Evolutionary conservation across 2,797 vertebrate species (phyloP).

Genomic region (Graptemys geographica): DNA sequence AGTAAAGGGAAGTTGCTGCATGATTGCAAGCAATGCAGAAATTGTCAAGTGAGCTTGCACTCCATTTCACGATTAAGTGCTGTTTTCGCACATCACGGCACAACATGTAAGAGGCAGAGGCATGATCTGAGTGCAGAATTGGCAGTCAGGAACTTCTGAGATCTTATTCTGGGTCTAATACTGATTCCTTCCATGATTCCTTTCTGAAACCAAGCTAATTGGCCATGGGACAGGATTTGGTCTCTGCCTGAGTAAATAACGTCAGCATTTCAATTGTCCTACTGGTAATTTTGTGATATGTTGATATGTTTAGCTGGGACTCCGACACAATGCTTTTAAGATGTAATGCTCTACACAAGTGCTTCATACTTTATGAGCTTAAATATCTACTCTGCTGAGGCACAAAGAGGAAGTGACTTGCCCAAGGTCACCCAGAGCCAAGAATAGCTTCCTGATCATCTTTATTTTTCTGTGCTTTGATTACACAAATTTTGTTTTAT

Average conservation of each 20-base stretch:
- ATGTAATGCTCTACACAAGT: neutral
- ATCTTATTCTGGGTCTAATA: neutral
- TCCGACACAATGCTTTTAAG: neutral
- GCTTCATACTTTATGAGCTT: rapidly evolving
- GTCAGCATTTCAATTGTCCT: neutral
- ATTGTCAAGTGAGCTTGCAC: neutral
- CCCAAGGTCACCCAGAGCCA: neutral
- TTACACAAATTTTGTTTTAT: neutral
- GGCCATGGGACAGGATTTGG: neutral
- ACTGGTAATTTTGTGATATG: rapidly evolving
- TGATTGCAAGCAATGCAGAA: neutral
- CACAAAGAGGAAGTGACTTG: neutral
- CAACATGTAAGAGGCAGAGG: rapidly evolving
- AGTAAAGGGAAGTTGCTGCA: neutral
- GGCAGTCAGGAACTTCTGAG: slow-evolving; percentile 28
- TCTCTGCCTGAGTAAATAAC: neutral
- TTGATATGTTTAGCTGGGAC: neutral
- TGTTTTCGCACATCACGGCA: neutral
- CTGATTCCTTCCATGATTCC: neutral
- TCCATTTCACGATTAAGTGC: neutral
- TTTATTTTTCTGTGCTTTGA: neutral
- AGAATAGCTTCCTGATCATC: neutral
- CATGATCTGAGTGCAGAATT: neutral
- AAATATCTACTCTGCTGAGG: neutral
- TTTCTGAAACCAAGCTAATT: neutral